Evolutionary conservation across 2,797 vertebrate species (phyloP).

Genomic region (Menidia menidia): DNA sequence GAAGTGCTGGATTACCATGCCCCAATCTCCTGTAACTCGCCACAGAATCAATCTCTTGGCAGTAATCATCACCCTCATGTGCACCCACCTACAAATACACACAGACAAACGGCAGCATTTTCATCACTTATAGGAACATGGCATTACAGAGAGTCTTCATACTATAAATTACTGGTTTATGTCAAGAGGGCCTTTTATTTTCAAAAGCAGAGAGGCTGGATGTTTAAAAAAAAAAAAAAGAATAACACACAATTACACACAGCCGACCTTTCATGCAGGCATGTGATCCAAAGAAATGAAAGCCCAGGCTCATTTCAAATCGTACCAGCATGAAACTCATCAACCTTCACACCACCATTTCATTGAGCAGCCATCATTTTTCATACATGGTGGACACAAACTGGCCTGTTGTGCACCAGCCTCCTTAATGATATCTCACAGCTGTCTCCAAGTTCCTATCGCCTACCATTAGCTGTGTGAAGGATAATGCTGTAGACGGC

Average conservation of each 20-base stretch:
- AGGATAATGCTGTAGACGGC: slow-evolving; percentile 33
- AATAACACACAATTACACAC: slow-evolving; percentile 7
- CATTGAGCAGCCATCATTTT: slow-evolving; percentile 45
- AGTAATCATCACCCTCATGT: slow-evolving; percentile 36
- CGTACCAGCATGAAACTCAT: slow-evolving; percentile 49
- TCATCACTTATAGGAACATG: slow-evolving; percentile 13
- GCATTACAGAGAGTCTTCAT: slow-evolving; percentile 15
- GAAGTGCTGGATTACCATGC: slow-evolving; percentile 47
- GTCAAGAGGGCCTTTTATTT: neutral
- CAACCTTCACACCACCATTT: slow-evolving; percentile 57
- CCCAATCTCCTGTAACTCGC: slow-evolving; percentile 31
- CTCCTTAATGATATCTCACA: slow-evolving; percentile 49
- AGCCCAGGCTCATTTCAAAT: slow-evolving; percentile 24
- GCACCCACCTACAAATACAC: slow-evolving; percentile 18
- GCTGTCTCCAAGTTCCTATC: slow-evolving; percentile 35
- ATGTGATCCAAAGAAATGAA: slow-evolving; percentile 20
- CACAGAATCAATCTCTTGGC: slow-evolving; percentile 28
- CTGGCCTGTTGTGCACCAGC: slow-evolving; percentile 25
- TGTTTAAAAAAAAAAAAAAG: neutral
- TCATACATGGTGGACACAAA: slow-evolving; percentile 37
- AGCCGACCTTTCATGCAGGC: slow-evolving; percentile 11
- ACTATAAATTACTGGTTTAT: slow-evolving; percentile 10
- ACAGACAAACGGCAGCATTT: slow-evolving; percentile 12
- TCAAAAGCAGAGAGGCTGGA: neutral
- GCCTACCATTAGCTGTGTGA: slow-evolving; percentile 48